Evolutionary conservation across 2,888 invertebrate species (phyloP).

Genomic region (Ennomos fuscantarius): DNA sequence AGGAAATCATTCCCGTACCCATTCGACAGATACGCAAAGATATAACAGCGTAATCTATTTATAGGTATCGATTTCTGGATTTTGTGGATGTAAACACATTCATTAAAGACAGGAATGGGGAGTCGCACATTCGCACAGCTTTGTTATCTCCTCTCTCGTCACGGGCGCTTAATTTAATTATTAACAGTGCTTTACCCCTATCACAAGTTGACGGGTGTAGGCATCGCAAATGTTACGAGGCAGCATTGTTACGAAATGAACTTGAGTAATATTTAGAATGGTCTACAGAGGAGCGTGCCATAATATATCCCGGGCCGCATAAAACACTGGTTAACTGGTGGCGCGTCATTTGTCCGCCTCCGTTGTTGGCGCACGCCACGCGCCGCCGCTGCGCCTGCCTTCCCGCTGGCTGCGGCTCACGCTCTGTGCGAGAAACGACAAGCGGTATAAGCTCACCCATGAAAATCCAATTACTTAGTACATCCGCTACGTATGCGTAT

Average conservation of each 20-base stretch:
- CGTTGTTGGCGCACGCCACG: conserved; percentile 56
- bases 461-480: conserved; percentile 78
- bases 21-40: conserved; percentile 16
- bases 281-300: conserved; percentile 35
- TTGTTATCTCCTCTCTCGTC: conserved; percentile 50
- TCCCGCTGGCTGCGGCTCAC: too few relatives aligned
- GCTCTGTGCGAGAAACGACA: conserved; percentile 47
- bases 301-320: conserved; percentile 53
- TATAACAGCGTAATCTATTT: conserved; percentile 28
- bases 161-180: conserved; percentile 61
- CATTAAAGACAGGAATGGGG: conserved; percentile 39
- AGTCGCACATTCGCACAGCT: conserved; percentile 45
- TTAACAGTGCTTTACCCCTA: conserved; percentile 57
- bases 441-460: conserved; percentile 53
- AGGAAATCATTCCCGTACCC: conserved; percentile 20
- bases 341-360: conserved; percentile 59
- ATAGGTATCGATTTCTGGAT: conserved; percentile 36
- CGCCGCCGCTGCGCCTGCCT: conserved; percentile 26
- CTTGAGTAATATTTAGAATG: conserved; percentile 50
- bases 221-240: conserved; percentile 49
- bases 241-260: conserved; percentile 53
- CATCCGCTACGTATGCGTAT: conserved; percentile 60
- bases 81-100: conserved; percentile 42
- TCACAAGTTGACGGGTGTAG: conserved; percentile 48
- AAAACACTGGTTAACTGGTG: conserved; percentile 61